A percentile compares a stretch with the other conserved stretches of the same genome.
Conservation (phyloP, 2,113 vertebrate genomes). For the Hypanus sabinus region DNA sequence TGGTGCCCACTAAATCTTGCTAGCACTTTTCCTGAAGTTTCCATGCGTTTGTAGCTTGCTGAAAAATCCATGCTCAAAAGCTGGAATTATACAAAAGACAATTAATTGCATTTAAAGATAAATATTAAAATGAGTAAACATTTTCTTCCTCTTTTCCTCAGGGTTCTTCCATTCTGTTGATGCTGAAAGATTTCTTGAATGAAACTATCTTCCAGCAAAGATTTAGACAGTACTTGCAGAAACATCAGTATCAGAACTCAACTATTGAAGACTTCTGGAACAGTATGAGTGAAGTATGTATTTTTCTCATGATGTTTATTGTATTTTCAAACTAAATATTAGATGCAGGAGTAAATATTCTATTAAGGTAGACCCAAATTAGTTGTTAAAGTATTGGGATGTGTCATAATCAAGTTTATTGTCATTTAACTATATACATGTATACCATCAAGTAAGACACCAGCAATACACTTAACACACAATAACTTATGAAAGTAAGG, state of each 20-base stretch:
- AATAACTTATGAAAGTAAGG: no score
- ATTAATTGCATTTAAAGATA: not conserved
- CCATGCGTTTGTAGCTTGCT: no score
- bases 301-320: not conserved
- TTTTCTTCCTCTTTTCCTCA: slow-evolving; percentile 39
- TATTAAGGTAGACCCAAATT: no score
- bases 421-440: no score
- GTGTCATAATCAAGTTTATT: no score
- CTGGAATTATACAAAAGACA: not conserved
- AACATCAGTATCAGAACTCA: slow-evolving; percentile 66
- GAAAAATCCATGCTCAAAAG: not conserved
- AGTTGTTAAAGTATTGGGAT: no score
- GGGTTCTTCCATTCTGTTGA: slow-evolving; percentile 86
- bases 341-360: not conserved
- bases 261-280: slow-evolving; percentile 78
- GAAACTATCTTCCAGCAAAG: slow-evolving; percentile 73
- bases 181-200: slow-evolving; percentile 74
- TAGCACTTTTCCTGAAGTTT: no score
- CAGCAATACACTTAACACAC: no score
- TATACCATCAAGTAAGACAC: no score
- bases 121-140: no score
- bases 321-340: not conserved
- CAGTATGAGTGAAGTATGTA: slow-evolving; percentile 73
- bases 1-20: no score
- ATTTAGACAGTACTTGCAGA: slow-evolving; percentile 67